phyloP scores from a whole-genome alignment of 2,113 vertebrate genomes.

The Grantiella picta region DNA sequence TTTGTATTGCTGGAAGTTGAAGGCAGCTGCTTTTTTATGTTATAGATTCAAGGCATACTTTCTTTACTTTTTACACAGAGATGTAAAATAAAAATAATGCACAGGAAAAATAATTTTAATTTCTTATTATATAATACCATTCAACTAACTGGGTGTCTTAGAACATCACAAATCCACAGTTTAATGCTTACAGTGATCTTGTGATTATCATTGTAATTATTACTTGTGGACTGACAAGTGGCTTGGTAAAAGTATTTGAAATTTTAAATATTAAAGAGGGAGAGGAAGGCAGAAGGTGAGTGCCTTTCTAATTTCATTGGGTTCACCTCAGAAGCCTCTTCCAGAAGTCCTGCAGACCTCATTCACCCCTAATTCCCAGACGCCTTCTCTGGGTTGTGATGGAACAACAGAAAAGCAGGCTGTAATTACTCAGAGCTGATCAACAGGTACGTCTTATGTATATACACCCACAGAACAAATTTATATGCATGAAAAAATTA shows the following conservation, averaged over 20 bases:
- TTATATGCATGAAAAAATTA: background rate
- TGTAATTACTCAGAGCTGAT: background rate
- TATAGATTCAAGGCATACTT: background rate
- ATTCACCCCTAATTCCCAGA: background rate
- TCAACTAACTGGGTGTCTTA: background rate
- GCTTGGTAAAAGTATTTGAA: background rate
- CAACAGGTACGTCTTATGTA: background rate
- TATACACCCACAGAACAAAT: background rate
- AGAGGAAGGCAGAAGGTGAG: background rate
- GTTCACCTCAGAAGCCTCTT: background rate
- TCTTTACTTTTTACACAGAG: background rate
- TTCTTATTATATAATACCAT: background rate
- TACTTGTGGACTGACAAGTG: background rate
- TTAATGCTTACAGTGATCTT: background rate
- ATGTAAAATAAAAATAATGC: background rate
- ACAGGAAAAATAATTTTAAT: background rate
- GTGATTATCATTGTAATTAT: background rate
- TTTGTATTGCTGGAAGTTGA: background rate
- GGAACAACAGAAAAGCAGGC: background rate
- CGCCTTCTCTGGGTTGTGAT: background rate
- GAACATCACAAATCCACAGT: background rate
- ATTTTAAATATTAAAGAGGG: background rate
- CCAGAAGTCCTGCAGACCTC: background rate
- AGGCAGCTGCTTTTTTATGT: background rate
- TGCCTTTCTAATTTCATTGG: background rate